Evolutionary conservation across 2,797 vertebrate genomes (phyloP).

Genomic region (Sternotherus odoratus): DNA sequence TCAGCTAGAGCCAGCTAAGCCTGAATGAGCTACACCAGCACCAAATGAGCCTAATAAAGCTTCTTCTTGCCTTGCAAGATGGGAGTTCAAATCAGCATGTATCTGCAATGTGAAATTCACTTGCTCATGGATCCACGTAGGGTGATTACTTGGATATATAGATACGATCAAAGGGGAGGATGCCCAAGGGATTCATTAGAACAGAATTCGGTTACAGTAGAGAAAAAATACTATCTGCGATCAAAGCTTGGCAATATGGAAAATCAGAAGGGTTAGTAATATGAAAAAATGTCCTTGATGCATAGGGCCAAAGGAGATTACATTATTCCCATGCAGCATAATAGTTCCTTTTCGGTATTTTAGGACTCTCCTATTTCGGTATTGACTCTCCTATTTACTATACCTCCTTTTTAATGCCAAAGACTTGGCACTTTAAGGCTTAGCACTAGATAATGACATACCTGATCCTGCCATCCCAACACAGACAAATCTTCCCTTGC

Average conservation of each 20-base stretch:
- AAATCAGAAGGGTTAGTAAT: constrained; percentile 63
- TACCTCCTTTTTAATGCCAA: constrained; percentile 4
- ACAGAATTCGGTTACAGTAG: constrained; percentile 55
- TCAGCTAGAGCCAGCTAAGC: not conserved
- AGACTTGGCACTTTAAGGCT: not conserved
- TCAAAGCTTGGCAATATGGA: constrained; percentile 51
- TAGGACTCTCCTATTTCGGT: constrained; percentile 33
- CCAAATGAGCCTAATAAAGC: not conserved
- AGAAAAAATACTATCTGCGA: constrained; percentile 54
- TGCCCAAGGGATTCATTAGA: constrained; percentile 50
- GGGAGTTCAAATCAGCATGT: not conserved
- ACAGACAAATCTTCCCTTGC: not conserved
- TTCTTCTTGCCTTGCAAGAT: not conserved
- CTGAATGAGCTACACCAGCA: not conserved
- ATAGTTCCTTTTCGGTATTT: not conserved
- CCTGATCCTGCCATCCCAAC: not conserved
- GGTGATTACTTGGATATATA: constrained; percentile 51
- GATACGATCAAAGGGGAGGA: constrained; percentile 3
- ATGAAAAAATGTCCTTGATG: constrained; percentile 46
- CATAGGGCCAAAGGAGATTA: constrained; percentile 32
- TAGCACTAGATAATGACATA: not conserved
- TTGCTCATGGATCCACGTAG: not conserved
- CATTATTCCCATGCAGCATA: constrained; percentile 1
- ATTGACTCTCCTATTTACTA: constrained; percentile 22
- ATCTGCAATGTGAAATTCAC: constrained; percentile 37